Evolutionary conservation across 2,113 vertebrate genomes (phyloP).

Genomic region (Ornithorhynchus anatinus): DNA sequence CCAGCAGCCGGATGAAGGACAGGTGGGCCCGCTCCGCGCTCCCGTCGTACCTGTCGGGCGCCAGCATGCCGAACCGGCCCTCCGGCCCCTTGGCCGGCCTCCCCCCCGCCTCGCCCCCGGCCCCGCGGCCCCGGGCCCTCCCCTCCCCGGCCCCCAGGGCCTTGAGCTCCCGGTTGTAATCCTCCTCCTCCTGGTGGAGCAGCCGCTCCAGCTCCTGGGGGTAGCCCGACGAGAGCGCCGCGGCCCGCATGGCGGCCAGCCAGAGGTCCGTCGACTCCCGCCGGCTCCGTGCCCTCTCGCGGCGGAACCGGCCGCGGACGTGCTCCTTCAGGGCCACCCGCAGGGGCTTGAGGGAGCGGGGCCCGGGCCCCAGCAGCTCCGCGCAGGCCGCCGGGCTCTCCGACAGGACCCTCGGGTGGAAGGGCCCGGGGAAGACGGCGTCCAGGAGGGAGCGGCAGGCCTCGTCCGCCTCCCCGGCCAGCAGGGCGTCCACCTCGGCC

Average conservation of each 20-base stretch:
- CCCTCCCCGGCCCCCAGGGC: constrained; percentile 19
- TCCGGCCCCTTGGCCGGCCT: constrained; percentile 54
- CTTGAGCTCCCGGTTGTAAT: constrained; percentile 63
- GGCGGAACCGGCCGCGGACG: constrained; percentile 57
- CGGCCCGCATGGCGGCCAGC: constrained; percentile 69
- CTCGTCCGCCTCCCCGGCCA: constrained; percentile 47
- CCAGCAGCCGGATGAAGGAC: constrained; percentile 77
- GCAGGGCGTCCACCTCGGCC: constrained; percentile 57
- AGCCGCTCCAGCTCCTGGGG: constrained; percentile 72
- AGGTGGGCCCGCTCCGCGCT: constrained; percentile 55
- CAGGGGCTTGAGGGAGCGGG: constrained; percentile 42
- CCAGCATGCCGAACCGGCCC: constrained; percentile 75
- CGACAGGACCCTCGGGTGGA: constrained; percentile 75
- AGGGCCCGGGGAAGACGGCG: constrained; percentile 74
- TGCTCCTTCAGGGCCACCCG: constrained; percentile 64
- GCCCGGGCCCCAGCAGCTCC: constrained; percentile 61
- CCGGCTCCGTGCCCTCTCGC: constrained; percentile 37
- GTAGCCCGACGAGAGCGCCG: constrained; percentile 68
- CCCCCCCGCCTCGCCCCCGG: constrained; percentile 17
- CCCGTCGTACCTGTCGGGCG: constrained; percentile 54
- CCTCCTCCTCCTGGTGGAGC: constrained; percentile 69
- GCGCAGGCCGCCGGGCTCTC: constrained; percentile 68
- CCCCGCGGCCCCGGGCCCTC: background rate
- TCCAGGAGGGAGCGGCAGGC: constrained; percentile 66
- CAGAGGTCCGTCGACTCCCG: constrained; percentile 78